These are phyloP conservation scores for Laticauda laticaudata DNA, from an alignment of 2,113 vertebrate genomes.

Conservation along the genomic window DNA sequence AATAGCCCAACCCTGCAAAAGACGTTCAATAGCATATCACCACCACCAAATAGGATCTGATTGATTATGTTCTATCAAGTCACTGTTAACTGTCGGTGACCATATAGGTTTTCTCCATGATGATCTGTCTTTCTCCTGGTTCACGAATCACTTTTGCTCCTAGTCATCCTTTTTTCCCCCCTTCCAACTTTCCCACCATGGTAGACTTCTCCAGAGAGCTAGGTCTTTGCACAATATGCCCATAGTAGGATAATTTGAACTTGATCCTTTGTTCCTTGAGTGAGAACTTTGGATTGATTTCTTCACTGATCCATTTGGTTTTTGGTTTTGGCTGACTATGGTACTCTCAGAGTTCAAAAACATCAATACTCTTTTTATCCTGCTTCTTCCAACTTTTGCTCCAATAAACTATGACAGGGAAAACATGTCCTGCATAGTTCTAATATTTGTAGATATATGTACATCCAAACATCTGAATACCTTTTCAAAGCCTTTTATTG, in stretches of 20 bases:
- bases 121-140: not conserved
- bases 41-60: not conserved
- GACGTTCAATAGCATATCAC: not conserved
- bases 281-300: not conserved
- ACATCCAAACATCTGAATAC: not conserved
- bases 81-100: not conserved
- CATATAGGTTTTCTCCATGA: not conserved
- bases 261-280: too few species aligned
- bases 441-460: not conserved
- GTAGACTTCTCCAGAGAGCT: not conserved
- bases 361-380: not conserved
- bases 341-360: not conserved
- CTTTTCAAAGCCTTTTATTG: not conserved
- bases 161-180: not conserved
- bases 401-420: not conserved
- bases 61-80: not conserved
- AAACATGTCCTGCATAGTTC: not conserved
- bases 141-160: not conserved
- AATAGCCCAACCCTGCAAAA: not conserved
- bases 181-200: not conserved
- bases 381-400: not conserved
- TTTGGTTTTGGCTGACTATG: not conserved
- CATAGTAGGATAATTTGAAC: too few species aligned
- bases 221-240: too few species aligned
- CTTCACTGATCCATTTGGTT: not conserved